Conservation (phyloP, 2,797 vertebrate genomes). For the Sebastolobus alascanus region DNA sequence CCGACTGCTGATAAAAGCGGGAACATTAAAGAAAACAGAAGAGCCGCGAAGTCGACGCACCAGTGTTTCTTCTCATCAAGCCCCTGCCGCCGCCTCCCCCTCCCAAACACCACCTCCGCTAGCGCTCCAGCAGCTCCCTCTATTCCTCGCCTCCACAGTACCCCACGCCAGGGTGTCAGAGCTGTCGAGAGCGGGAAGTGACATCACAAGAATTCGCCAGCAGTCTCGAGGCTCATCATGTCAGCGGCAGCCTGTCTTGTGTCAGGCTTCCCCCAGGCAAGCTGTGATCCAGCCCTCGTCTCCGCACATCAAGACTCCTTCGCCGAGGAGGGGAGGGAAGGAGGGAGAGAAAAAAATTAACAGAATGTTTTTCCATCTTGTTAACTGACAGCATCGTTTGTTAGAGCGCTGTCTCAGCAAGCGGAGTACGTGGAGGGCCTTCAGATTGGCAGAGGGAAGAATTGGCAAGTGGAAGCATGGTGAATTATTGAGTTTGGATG, state of each 20-base stretch:
- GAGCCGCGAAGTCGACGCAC: slow-evolving; percentile 67
- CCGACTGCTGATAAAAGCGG: slow-evolving; percentile 85
- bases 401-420: slow-evolving; percentile 80
- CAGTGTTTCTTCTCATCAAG: slow-evolving; percentile 78
- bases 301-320: slow-evolving; percentile 80
- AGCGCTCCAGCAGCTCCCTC: slow-evolving; percentile 49
- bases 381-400: slow-evolving; percentile 86
- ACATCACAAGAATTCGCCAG: slow-evolving; percentile 85
- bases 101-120: slow-evolving; percentile 55
- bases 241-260: slow-evolving; percentile 84
- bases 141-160: slow-evolving; percentile 57
- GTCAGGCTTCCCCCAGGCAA: slow-evolving; percentile 85
- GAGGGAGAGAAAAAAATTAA: slow-evolving; percentile 77
- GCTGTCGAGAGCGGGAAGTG: slow-evolving; percentile 84
- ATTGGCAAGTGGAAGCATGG: slow-evolving; percentile 77
- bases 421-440: slow-evolving; percentile 66
- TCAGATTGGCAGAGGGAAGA: slow-evolving; percentile 76
- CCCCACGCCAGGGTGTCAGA: slow-evolving; percentile 78
- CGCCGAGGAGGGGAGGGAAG: slow-evolving; percentile 57
- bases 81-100: slow-evolving; percentile 21
- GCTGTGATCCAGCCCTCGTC: slow-evolving; percentile 84
- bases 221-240: slow-evolving; percentile 84
- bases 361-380: slow-evolving; percentile 87
- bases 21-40: slow-evolving; percentile 87
- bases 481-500: slow-evolving; percentile 81